A percentile compares a stretch with the other conserved stretches of the same genome.
Conservation (phyloP, 1,140 invertebrate genomes). For the Drosophila tristis region DNA sequence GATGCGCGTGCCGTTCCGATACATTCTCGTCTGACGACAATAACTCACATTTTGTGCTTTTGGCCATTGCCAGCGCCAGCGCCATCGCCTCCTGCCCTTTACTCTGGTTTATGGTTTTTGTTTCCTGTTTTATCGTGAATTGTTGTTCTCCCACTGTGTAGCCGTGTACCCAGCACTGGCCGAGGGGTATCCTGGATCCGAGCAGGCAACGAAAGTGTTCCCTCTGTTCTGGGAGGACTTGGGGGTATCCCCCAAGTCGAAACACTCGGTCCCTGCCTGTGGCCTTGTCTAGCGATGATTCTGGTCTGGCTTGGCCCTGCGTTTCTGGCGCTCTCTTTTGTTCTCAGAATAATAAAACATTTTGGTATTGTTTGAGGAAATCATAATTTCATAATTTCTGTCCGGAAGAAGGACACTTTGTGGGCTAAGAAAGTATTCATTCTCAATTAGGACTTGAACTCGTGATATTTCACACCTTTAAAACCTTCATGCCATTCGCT, state of each 20-base stretch:
- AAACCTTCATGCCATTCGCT: conserved; percentile 3
- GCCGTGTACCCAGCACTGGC: not conserved
- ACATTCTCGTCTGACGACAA: conserved; percentile 55
- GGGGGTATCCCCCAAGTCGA: no score
- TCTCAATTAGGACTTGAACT: no score
- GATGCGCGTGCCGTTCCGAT: conserved; percentile 50
- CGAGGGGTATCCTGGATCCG: conserved; percentile 7
- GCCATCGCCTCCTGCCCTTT: conserved; percentile 33
- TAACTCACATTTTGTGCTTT: conserved; percentile 56
- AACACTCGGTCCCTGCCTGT: no score
- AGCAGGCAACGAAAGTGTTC: no score
- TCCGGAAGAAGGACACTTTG: no score
- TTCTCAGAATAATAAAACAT: conserved; percentile 34
- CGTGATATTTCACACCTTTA: conserved; percentile 12
- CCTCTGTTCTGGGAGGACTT: no score
- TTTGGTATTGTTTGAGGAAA: conserved; percentile 29
- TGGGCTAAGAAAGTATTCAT: no score
- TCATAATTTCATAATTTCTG: conserved; percentile 22
- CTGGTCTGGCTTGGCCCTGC: conserved; percentile 23
- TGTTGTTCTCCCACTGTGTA: conserved; percentile 20
- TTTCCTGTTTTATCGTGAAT: conserved; percentile 39
- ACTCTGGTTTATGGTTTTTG: conserved; percentile 49
- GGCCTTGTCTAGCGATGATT: conserved; percentile 9
- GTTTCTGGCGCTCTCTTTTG: conserved; percentile 28
- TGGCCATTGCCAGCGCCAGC: conserved; percentile 43